Evolutionary conservation across 2,888 invertebrate species (phyloP).

Genomic region (Artemia sp.): DNA sequence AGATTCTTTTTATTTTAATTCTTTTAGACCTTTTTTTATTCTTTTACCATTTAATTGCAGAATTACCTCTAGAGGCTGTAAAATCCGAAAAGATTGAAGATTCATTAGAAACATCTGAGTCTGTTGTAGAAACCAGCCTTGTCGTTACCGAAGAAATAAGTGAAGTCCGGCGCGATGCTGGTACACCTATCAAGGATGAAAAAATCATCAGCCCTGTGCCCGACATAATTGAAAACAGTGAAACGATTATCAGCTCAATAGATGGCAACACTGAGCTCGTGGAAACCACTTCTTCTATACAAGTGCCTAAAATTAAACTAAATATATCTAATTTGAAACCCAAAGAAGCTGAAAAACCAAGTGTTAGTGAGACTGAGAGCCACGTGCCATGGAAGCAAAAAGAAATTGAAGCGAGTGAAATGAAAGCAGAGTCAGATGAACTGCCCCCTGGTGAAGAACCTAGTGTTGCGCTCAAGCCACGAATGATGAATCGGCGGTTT

Average conservation of each 20-base stretch:
- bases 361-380: not conserved
- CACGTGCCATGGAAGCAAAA: constrained; percentile 1
- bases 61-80: no score
- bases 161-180: no score
- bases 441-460: constrained; percentile 3
- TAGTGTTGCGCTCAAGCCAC: constrained; percentile 40
- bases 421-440: not conserved
- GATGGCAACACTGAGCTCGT: not conserved
- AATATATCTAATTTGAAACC: not conserved
- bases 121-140: no score
- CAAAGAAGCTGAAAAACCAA: not conserved
- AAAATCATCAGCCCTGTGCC: not conserved
- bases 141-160: no score
- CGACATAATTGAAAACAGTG: not conserved
- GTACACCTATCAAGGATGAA: not conserved
- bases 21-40: no score
- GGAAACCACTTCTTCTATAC: not conserved
- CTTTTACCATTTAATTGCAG: no score
- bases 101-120: no score
- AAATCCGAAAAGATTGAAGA: no score
- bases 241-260: not conserved
- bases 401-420: constrained; percentile 3
- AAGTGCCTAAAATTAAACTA: not conserved
- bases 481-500: constrained; percentile 46
- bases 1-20: no score